Evolutionary conservation across 2,113 vertebrate genomes (phyloP).

Genomic region (Dunckerocampus dactyliophorus): DNA sequence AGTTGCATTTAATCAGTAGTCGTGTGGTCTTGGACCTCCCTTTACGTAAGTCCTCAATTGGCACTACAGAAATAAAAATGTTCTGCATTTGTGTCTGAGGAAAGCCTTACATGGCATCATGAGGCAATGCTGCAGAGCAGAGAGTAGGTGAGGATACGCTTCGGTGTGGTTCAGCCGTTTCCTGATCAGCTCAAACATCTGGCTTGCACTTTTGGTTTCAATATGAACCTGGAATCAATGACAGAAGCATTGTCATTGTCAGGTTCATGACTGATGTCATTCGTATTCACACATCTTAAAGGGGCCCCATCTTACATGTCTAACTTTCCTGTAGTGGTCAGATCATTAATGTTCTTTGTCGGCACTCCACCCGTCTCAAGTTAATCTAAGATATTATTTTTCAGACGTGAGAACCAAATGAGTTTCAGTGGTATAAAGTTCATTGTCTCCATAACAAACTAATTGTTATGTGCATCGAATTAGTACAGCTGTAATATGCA

Average conservation of each 20-base stretch:
- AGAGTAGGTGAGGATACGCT: slow-evolving; percentile 87
- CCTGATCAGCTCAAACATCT: slow-evolving; percentile 92
- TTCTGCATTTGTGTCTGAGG: background rate
- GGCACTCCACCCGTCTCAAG: too few relatives aligned
- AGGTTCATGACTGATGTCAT: background rate
- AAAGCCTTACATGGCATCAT: slow-evolving; percentile 86
- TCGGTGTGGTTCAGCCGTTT: slow-evolving; percentile 87
- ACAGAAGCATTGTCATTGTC: background rate
- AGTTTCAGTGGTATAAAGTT: too few relatives aligned
- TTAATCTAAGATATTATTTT: too few relatives aligned
- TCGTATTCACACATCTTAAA: background rate
- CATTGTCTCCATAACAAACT: too few relatives aligned
- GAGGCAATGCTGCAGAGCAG: slow-evolving; percentile 88
- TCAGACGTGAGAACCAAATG: too few relatives aligned
- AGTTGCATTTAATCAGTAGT: background rate
- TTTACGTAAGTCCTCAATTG: too few relatives aligned
- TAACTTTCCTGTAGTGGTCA: too few relatives aligned
- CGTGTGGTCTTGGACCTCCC: too few relatives aligned
- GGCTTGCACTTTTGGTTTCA: slow-evolving; percentile 89
- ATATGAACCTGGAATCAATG: slow-evolving; percentile 77
- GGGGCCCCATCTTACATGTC: too few relatives aligned
- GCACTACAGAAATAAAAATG: too few relatives aligned
- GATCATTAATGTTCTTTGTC: too few relatives aligned
- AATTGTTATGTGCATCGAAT: background rate
- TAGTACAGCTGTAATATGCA: too few relatives aligned